Percentiles rank a stretch among this genome's conserved stretches.
Conservation (phyloP, 2,797 vertebrate genomes). For the Brachyrhaphis roseni region DNA sequence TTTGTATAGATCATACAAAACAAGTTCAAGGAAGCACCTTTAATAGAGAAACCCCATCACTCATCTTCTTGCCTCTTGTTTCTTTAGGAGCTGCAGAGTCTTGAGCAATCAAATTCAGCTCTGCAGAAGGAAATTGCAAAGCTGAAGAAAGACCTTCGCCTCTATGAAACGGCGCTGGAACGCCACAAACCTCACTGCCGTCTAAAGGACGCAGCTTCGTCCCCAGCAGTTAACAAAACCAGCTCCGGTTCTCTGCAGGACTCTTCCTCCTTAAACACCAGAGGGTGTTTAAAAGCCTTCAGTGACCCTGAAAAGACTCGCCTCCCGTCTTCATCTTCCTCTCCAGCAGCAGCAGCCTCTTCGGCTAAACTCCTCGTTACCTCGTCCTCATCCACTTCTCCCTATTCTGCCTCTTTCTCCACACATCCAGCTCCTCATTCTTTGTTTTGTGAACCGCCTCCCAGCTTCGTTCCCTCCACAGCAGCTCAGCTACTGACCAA, state of each 20-base stretch:
- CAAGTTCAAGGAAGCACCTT: background rate
- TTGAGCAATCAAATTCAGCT: slow-evolving; percentile 72
- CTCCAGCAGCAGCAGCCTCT: background rate
- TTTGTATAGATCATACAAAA: too few relatives aligned
- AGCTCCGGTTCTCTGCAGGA: slow-evolving; percentile 5
- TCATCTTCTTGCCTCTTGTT: slow-evolving; percentile 14
- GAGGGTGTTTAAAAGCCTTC: background rate
- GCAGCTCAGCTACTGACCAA: background rate
- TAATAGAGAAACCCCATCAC: slow-evolving; percentile 12
- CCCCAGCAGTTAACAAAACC: background rate
- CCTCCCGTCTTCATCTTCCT: background rate
- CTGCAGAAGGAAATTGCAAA: slow-evolving; percentile 72
- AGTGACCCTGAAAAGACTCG: background rate
- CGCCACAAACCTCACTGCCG: slow-evolving; percentile 70
- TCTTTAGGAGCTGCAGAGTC: slow-evolving; percentile 76
- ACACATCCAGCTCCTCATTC: slow-evolving; percentile 23
- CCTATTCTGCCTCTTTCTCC: slow-evolving; percentile 6
- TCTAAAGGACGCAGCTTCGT: slow-evolving; percentile 20
- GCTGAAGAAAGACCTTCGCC: slow-evolving; percentile 57
- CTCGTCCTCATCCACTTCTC: slow-evolving; percentile 1
- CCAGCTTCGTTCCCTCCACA: background rate
- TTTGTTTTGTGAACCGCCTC: slow-evolving; percentile 25
- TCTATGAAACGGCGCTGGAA: slow-evolving; percentile 61
- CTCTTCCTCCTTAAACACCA: slow-evolving; percentile 6
- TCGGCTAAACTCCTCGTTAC: background rate